Evolutionary conservation across 1,140 invertebrate genomes (phyloP), one percentile per base, ranked within the genome.

Genomic region (Drosophila micromelanica): DNA sequence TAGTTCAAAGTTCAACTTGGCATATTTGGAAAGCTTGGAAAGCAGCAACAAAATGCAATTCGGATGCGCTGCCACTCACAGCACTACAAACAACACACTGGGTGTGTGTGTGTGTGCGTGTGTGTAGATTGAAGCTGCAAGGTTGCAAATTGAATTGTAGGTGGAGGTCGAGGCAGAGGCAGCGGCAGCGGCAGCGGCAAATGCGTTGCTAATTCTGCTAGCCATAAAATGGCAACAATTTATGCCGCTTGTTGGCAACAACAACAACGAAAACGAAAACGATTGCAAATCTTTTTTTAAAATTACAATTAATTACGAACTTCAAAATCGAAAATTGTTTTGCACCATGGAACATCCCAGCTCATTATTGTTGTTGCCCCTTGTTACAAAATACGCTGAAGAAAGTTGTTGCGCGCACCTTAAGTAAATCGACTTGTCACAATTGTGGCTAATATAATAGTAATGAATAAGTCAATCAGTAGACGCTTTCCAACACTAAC

Each of bases 71-170:
- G 23, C 23, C 12, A 49, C 12, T 3, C 12, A 23, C 27, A 40
- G 52, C 45, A 51, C 64, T 49, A 54, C 48, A 77, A 65, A 32
- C 64, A 56, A 67, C 77, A 72, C 59, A 75, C 65, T 73, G 45
- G 15, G 37, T 23, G 17, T 27, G 51, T 27, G 37, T 63, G n/a
- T 61, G 17, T 67, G 65, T 54, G 48, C 61, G n/a, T 40, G 27
- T 68, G 49, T 62, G n/a, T 46, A 35, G 17, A 63, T 40, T 57
- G 59, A 43, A 75, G 78, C 63, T 85, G 82, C 82, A 78, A 81
- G 78, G 74, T 86, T 74, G 71, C 54, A 59, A 67, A 82, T 87
- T 78, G 43, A 81, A 82, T 76, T 78, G 81, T 87, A 87, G 81
- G 81, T 78, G 82, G 82, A 81, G 81, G 78, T 69, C 80, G 64